Evolutionary conservation across 2,113 vertebrate genomes (phyloP), one percentile per base, ranked within the genome.

Genomic region (Acanthisitta chloris): DNA sequence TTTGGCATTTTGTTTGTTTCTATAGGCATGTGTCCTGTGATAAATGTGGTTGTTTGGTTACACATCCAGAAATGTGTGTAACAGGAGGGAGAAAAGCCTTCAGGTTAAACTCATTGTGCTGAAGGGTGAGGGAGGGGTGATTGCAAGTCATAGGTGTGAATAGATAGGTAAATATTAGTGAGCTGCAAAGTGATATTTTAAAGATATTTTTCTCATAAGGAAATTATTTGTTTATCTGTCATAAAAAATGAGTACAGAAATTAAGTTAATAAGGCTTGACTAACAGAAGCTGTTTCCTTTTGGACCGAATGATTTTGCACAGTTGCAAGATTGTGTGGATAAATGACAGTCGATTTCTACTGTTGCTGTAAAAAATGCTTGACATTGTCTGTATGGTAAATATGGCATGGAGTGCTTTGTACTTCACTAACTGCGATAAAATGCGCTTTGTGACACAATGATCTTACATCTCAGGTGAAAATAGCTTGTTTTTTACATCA

Each of bases 381-480:
- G 24, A 66, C 21, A 17, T n/a, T 62, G 5, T 71, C 29, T 28
- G 1, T 74, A 12, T 28, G 19, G 25, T 49, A 58, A 25, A 19
- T 70, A 34, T 3, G 1, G 4, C n/a, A 4, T 40, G 17, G n/a
- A 48, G 33, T 83, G 24, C 34, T 82, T 85, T n/a, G 19, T 81
- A 13, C 52, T 76, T 66, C 57, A 34, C 36, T 57, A 45, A n/a
- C 66, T 19, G 8, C 20, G 1, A 1, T 55, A 40, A 77, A 90
- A 25, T 36, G 16, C 4, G n/a, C 16, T 86, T 83, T 52, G 38
- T 77, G 64, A 33, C 42, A 17, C 66, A 40, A 51, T 14, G 55
- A 8, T 54, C 16, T 57, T 58, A 0, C 0, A 8, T 62, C 21
- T 90, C 12, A 3, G 0, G 0, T 74, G 38, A 55, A 93, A 33